These are phyloP conservation scores for Rhopalosiphum maidis DNA, from an alignment of 1,140 invertebrate genomes.

Conservation along the genomic window DNA sequence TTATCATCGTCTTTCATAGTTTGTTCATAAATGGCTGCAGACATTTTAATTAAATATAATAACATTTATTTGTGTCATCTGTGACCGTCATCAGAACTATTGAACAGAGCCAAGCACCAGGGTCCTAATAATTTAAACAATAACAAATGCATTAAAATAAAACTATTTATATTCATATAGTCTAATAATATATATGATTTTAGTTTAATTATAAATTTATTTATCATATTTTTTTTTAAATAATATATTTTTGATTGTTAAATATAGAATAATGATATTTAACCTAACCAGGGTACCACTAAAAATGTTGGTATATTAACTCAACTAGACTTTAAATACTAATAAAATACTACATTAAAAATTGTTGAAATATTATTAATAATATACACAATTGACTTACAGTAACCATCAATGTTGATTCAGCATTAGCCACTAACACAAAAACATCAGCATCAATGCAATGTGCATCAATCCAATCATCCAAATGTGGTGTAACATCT, in stretches of 20 bases:
- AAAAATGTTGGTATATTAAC: background rate
- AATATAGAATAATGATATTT: no score
- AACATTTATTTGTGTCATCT: no score
- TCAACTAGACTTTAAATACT: background rate
- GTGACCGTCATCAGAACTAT: background rate
- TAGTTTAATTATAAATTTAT: no score
- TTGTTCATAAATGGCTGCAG: no score
- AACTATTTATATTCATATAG: no score
- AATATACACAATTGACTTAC: conserved; percentile 67
- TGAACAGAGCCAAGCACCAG: background rate
- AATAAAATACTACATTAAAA: no score
- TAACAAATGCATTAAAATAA: background rate
- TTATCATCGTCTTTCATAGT: no score
- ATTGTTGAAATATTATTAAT: background rate
- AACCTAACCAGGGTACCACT: no score
- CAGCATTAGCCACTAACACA: conserved; percentile 97
- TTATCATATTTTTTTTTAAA: no score
- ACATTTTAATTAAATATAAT: background rate
- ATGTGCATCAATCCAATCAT: conserved; percentile 99
- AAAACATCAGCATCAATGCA: conserved; percentile 99
- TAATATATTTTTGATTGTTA: no score
- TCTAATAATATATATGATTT: no score
- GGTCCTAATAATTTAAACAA: background rate
- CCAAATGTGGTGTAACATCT: conserved; percentile 96
- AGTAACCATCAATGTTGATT: conserved; percentile 97